These are phyloP conservation scores for Ibidorhyncha struthersii DNA, from an alignment of 2,113 vertebrate species.

Conservation along the genomic window DNA sequence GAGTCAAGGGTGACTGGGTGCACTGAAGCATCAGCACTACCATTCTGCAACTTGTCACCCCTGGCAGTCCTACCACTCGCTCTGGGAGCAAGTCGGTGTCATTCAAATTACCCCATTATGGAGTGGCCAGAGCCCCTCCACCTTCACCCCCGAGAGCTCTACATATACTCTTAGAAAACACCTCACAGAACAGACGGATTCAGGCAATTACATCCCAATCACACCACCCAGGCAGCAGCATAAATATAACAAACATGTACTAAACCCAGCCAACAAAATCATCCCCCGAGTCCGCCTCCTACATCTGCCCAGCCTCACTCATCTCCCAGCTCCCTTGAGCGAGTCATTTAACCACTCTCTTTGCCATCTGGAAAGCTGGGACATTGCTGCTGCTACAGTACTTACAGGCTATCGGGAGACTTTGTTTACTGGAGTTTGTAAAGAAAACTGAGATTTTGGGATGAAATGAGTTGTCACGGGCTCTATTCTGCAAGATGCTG, in stretches of 20 bases:
- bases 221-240: conserved; percentile 19
- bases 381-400: not conserved
- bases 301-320: conserved; percentile 36
- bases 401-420: conserved; percentile 2
- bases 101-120: fast-evolving
- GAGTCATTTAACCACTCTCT: not conserved
- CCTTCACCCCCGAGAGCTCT: not conserved
- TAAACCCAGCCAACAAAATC: conserved; percentile 9
- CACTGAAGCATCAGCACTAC: not conserved
- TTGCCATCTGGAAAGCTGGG: conserved; percentile 35
- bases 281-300: not conserved
- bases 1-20: not conserved
- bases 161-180: not conserved
- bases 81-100: not conserved
- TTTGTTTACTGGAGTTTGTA: conserved; percentile 5
- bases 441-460: conserved; percentile 28
- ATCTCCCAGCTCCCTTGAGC: not conserved
- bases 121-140: not conserved
- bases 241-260: not conserved
- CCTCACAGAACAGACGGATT: not conserved
- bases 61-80: not conserved
- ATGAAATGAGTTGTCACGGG: conserved; percentile 7
- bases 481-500: conserved; percentile 29
- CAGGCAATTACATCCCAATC: not conserved
- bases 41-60: not conserved